A percentile compares a stretch with the other conserved stretches of the same genome.
Conservation (phyloP, 2,797 vertebrate species). For the Pelodytes ibericus region DNA sequence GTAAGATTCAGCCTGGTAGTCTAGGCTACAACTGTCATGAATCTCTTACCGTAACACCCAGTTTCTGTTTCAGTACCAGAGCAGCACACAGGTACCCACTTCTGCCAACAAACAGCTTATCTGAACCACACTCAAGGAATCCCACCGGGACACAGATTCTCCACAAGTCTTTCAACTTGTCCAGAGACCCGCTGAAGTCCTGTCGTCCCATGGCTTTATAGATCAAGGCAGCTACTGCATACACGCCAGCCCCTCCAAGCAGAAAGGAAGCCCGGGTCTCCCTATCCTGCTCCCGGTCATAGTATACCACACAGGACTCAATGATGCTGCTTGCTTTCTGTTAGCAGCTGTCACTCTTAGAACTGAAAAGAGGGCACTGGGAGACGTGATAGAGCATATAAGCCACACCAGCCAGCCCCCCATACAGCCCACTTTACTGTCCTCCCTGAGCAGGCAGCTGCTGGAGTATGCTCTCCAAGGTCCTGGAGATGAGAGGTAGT, state of each 20-base stretch:
- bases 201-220: constrained; percentile 80
- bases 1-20: no score
- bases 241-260: constrained; percentile 83
- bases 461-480: constrained; percentile 54
- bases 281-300: constrained; percentile 45
- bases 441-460: constrained; percentile 62
- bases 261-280: constrained; percentile 84
- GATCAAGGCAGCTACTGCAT: constrained; percentile 82
- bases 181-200: constrained; percentile 78
- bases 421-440: constrained; percentile 78
- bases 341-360: constrained; percentile 76
- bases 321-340: constrained; percentile 72
- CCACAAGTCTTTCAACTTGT: constrained; percentile 78
- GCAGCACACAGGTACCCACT: constrained; percentile 87
- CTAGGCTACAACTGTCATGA: no score
- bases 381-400: constrained; percentile 86
- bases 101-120: constrained; percentile 87
- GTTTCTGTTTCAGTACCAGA: constrained; percentile 83
- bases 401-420: constrained; percentile 83
- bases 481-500: constrained; percentile 66
- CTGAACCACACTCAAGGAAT: constrained; percentile 87
- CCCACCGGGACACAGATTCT: constrained; percentile 48
- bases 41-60: constrained; percentile 86
- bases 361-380: constrained; percentile 78
- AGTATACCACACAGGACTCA: constrained; percentile 61